These are phyloP conservation scores for Camponotus fellah DNA, from an alignment of 2,888 invertebrate genomes.

Conservation along the genomic window DNA sequence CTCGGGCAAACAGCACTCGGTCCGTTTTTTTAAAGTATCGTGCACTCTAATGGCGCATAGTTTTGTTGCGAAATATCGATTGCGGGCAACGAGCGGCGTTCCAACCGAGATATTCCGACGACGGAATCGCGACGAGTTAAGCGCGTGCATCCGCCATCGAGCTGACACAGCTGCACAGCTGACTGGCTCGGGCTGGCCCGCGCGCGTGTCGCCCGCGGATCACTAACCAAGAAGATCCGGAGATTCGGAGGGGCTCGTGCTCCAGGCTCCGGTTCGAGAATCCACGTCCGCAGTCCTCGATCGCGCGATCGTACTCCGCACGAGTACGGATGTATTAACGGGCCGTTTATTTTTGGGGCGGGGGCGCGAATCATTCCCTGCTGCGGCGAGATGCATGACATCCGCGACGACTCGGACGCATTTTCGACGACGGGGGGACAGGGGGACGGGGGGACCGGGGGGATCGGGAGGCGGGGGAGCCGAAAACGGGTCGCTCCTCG, in stretches of 20 bases:
- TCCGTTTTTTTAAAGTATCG: too few relatives aligned
- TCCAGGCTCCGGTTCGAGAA: background rate
- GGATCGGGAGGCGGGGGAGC: background rate
- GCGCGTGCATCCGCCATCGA: slow-evolving; percentile 7
- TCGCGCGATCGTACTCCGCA: too few relatives aligned
- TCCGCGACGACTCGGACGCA: slow-evolving; percentile 74
- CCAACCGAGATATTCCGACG: too few relatives aligned
- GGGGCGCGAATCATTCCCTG: slow-evolving; percentile 77
- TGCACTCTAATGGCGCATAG: slow-evolving; percentile 22
- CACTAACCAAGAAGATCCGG: slow-evolving; percentile 75
- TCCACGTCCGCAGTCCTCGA: background rate
- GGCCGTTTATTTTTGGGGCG: slow-evolving; percentile 73
- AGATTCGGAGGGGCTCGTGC: slow-evolving; percentile 26
- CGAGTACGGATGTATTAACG: too few relatives aligned
- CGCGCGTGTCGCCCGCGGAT: slow-evolving; percentile 41
- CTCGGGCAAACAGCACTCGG: background rate
- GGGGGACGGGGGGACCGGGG: background rate
- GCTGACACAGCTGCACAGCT: slow-evolving; percentile 24
- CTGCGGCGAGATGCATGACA: slow-evolving; percentile 77
- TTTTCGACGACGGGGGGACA: slow-evolving; percentile 35
- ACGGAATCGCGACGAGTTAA: background rate
- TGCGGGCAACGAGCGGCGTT: background rate
- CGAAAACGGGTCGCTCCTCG: background rate
- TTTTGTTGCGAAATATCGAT: slow-evolving; percentile 36
- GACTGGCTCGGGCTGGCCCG: slow-evolving; percentile 63